These are phyloP conservation scores for Neoaliturus tenellus DNA, from an alignment of 2,888 invertebrate genomes.

Conservation along the genomic window DNA sequence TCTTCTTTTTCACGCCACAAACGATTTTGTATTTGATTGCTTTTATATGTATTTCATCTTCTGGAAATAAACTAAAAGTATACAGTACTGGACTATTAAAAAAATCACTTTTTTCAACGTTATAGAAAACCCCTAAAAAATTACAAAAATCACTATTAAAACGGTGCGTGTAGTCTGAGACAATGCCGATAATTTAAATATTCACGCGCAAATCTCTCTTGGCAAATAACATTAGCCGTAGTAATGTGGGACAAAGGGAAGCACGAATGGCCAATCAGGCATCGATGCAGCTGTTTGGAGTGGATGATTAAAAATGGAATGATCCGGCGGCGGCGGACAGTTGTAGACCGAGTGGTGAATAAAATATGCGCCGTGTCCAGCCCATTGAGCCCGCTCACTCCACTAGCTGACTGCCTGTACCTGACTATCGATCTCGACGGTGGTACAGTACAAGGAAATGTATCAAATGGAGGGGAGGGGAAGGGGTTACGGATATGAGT, in stretches of 20 bases:
- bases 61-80: too few species aligned
- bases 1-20: too few species aligned
- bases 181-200: not conserved
- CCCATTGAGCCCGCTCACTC: not conserved
- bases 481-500: too few species aligned
- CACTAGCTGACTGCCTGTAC: not conserved
- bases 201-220: not conserved
- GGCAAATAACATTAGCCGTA: not conserved
- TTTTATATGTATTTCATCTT: too few species aligned
- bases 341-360: not conserved
- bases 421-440: too few species aligned
- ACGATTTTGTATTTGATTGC: too few species aligned
- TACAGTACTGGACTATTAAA: too few species aligned
- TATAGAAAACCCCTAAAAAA: too few species aligned
- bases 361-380: not conserved
- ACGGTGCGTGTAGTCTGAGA: not conserved
- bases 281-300: constrained; percentile 22
- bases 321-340: constrained; percentile 6
- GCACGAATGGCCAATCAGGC: not conserved
- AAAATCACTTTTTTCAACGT: too few species aligned
- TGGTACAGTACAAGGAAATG: too few species aligned
- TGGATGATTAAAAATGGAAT: constrained; percentile 25
- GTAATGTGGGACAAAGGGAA: not conserved
- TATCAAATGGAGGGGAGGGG: too few species aligned
- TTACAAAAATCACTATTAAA: not conserved